Base-by-base conservation (phyloP, 1,140 invertebrate species). In the Apis mellifera region DNA sequence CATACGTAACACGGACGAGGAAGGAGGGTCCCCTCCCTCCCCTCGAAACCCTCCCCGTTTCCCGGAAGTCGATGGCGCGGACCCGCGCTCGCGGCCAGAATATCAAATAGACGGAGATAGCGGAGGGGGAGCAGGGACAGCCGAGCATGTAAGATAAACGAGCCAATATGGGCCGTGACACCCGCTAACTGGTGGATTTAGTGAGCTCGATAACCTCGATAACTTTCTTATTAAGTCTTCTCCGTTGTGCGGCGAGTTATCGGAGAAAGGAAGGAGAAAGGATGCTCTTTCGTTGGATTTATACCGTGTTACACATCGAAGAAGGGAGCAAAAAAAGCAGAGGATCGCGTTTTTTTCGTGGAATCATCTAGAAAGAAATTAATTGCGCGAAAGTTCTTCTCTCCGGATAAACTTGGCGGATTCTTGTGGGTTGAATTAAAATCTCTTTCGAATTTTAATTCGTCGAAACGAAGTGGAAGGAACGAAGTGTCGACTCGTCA, bases 181-280 rank as follows among this genome's bases (percentile, higher is more conserved):
- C 90, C 90, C 90, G 89, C 90, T 90, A 92, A 91, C 89, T 91
- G 89, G 86, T 85, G 89, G 89, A 91, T 91, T 92, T 91, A 92
- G 88, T 86, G 83, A 86, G 66, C 76, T 85, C 89, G 87, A 90
- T 92, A 91, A 91, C 90, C 32, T 42, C 88, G 89, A 91, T 91
- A 91, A 90, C 90, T 88, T 91, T 91, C 90, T 90, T 91, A 92
- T 90, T 92, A 91, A 90, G 85, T 89, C 87, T 78, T 89, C 87
- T 76, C 85, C 57, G n/a, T 64, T 79, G 54, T 75, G 32, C 66
- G 42, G 55, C 21, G 66, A 82, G 86, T 88, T 88, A 87, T 88
- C 86, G 84, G 42, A 21, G 55, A 59, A 23, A 8, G n/a, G 59
- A 23, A 13, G 60, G 23, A 2, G 60, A 23, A 26, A 19, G 48